Conservation (phyloP, 2,797 vertebrate genomes). For the Clamator glandarius region DNA sequence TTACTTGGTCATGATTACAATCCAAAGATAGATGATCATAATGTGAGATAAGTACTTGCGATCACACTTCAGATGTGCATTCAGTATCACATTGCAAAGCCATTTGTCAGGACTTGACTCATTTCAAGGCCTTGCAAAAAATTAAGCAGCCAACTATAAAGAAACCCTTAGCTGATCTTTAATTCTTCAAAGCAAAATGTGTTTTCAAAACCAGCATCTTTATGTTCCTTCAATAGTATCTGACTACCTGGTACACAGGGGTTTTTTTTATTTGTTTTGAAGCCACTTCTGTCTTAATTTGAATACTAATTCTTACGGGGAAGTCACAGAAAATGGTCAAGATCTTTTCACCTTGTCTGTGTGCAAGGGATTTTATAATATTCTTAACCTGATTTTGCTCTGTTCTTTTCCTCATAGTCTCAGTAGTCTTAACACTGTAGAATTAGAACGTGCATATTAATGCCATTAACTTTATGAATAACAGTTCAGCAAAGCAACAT, state of each 20-base stretch:
- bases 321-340: background rate
- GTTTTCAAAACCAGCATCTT: background rate
- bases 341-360: background rate
- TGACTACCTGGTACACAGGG: background rate
- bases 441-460: background rate
- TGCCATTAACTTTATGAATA: background rate
- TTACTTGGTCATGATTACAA: background rate
- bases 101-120: background rate
- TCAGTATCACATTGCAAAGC: background rate
- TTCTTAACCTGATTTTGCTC: background rate
- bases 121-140: background rate
- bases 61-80: background rate
- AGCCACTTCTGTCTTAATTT: background rate
- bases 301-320: background rate
- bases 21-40: background rate
- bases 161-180: background rate
- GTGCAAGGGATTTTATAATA: accelerated
- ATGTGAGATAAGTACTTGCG: background rate
- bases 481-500: background rate
- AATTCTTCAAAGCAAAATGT: background rate
- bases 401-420: background rate
- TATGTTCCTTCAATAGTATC: background rate
- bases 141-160: background rate
- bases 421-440: background rate
- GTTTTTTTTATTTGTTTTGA: background rate